Evolutionary conservation across 2,888 invertebrate species (phyloP), one percentile per base, ranked within the genome.

Genomic region (Yponomeuta evonymella): DNA sequence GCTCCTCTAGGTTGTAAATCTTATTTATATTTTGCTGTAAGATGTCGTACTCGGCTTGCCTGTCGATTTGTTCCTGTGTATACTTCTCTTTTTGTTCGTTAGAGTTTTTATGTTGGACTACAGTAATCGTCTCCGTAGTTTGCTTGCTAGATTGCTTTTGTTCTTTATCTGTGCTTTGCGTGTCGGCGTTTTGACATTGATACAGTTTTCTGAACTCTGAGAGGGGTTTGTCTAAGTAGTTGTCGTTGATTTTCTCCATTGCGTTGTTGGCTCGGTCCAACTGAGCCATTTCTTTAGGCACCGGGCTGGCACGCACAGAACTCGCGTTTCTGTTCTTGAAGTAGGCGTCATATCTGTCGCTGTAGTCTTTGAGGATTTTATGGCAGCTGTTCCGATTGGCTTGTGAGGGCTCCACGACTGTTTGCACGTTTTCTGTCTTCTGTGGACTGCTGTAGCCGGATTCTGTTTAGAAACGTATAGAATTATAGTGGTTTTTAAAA

Each of bases 181-280:
- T 70, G 63, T 43, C 63, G 65, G n/a, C 58, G 6, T 69, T 58
- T 1, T 23, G 29, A 69, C 9, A 75, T 75, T 0, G 81, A 73
- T 91, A 91, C 2, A 86, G 74, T 73, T 87, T 89, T 70, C 91
- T 82, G 69, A 92, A 91, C 70, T 90, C 90, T 0, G 70, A 73
- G 10, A 92, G 71, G 0, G 92, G 88, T 15, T 85, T 86, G 73
- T 88, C 88, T 48, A 90, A 76, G 72, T 85, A 88, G 72, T 87
- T 80, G 0, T 73, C 70, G 63, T 75, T 74, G 0, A 72, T 73
- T 66, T 71, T 73, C 10, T 15, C 33, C 68, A 74, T 72, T 15
- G 15, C 67, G 30, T 68, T 66, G 11, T 74, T 71, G 30, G 76
- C 74, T 11, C 75, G 63, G 9, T 74, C 66, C 2, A 72, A 36